Evolutionary conservation across 2,888 invertebrate species (phyloP), one percentile per base, ranked within the genome.

Genomic region (Harpagoxenus sublaevis): DNA sequence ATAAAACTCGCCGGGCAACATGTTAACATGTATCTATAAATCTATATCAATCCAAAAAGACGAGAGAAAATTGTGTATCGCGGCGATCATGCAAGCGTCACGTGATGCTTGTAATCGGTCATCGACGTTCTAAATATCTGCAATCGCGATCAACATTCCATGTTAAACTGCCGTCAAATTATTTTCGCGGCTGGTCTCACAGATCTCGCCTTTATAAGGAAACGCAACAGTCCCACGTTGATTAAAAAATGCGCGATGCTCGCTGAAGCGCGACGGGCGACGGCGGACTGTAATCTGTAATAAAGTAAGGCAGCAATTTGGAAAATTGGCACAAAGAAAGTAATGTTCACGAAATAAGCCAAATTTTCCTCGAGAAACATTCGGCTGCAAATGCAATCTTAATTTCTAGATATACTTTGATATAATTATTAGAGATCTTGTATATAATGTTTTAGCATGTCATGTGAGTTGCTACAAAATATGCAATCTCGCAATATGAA

Each of bases 91-190:
- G 53, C 31, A 65, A 35, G 6, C 9, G 28, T 53, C 31, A 35
- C 39, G 60, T 51, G 63, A 87, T 62, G 28, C 45, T 28, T 60
- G 18, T 83, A 86, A 87, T 87, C 86, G 87, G 82, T 87, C 86
- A 79, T 89, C 84, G 83, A 78, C 86, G 83, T 74, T 85, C 23
- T 55, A 15, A 51, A n/a, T 74, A 74, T 83, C 68, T 65, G 35
- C 65, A 53, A 70, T 53, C 55, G 60, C 57, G 5, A 83, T 60
- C 81, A 31, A 68, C 71, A 55, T 65, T 84, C 42, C 81, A 57
- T 39, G 10, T 42, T 60, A 71, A 63, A 71, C 12, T 42, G 15
- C n/a, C 42, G 23, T 71, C 9, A 60, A 85, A 81, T 71, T 51
- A 53, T 77, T 77, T 77, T 57, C 48, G 31, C 63, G 1, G 28